phyloP scores from a whole-genome alignment of 2,113 vertebrate genomes.

The Acrocephalus kingi region DNA sequence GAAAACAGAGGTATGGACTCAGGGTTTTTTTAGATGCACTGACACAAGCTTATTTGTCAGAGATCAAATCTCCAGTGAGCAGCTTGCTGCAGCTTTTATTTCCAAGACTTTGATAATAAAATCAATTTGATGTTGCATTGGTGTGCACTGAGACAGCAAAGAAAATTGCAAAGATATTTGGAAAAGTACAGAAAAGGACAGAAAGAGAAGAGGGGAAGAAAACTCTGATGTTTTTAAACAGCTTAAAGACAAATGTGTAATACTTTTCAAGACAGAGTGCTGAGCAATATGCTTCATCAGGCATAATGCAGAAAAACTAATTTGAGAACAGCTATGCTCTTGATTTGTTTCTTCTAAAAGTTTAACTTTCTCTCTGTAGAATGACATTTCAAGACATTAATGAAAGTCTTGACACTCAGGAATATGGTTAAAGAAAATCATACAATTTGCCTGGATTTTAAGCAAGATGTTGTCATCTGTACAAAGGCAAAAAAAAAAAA shows the following conservation, averaged over 20 bases:
- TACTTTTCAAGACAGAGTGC: not conserved
- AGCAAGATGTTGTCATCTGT: not conserved
- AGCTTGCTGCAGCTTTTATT: slow-evolving; percentile 41
- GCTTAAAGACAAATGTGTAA: not conserved
- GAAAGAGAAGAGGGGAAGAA: not conserved
- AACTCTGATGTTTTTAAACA: not conserved
- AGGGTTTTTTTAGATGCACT: not conserved
- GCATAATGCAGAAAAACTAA: not conserved
- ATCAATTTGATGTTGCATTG: slow-evolving; percentile 48
- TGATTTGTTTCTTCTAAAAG: not conserved
- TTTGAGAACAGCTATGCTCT: not conserved
- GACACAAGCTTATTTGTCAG: slow-evolving; percentile 55
- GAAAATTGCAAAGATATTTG: slow-evolving; percentile 10
- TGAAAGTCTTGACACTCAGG: not conserved
- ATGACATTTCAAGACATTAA: not conserved
- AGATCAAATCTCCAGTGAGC: slow-evolving; percentile 55
- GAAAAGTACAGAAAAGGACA: slow-evolving; percentile 13
- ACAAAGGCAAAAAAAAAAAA: not conserved
- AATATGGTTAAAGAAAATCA: not conserved
- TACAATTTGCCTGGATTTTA: not conserved
- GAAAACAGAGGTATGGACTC: slow-evolving; percentile 23
- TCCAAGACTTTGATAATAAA: slow-evolving; percentile 57
- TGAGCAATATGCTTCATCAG: not conserved
- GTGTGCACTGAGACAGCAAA: slow-evolving; percentile 28
- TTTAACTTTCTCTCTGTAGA: not conserved